phyloP scores from a whole-genome alignment of 2,797 vertebrate species.

The Natrix natrix region DNA sequence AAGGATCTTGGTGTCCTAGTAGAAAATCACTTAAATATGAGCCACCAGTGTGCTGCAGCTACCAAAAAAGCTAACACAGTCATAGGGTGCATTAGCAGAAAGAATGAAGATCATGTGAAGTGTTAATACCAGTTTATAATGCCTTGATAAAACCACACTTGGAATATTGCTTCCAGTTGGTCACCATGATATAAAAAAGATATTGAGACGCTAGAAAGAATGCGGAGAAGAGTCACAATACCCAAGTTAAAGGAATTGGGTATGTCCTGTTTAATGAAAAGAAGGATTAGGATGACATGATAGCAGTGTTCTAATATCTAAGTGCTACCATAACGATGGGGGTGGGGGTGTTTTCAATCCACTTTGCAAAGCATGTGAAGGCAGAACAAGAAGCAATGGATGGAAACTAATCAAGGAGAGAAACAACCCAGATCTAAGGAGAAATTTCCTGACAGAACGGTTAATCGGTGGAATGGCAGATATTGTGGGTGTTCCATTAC shows the following conservation, averaged over 20 bases:
- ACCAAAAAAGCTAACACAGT: not conserved
- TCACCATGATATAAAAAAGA: not conserved
- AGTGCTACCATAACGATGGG: not conserved
- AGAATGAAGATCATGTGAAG: not conserved
- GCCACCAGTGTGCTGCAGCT: not conserved
- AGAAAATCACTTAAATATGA: not conserved
- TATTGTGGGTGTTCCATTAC: not conserved
- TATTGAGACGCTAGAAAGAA: not conserved
- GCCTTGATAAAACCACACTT: not conserved
- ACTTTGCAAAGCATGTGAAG: not conserved
- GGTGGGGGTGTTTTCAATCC: not conserved
- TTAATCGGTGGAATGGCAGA: not conserved
- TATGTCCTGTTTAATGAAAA: not conserved
- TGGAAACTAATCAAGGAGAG: not conserved
- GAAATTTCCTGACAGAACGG: not conserved
- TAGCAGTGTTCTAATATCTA: not conserved
- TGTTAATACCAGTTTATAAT: not conserved
- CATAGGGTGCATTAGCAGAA: not conserved
- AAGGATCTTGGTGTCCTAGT: not conserved
- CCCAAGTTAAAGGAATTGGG: not conserved
- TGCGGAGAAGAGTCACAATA: not conserved
- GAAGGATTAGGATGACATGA: not conserved
- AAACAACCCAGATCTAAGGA: not conserved
- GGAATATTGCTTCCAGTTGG: not conserved
- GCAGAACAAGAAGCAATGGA: not conserved